These are phyloP conservation scores for Oryzias woworae DNA, from an alignment of 2,113 vertebrate species.

Conservation along the genomic window DNA sequence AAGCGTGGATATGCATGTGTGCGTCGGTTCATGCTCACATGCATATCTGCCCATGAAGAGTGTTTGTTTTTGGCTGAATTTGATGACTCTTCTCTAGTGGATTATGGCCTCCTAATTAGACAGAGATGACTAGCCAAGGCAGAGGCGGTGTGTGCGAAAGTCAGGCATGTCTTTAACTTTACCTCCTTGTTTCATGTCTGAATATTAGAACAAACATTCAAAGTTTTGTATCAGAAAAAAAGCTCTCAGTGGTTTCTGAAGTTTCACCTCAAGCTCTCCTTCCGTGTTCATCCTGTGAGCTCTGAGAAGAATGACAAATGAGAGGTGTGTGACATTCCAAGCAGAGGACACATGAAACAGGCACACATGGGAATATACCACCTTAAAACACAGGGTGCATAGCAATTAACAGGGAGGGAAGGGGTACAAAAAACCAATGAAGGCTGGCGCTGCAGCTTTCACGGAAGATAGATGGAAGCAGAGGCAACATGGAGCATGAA, in stretches of 20 bases:
- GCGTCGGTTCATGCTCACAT: slow-evolving; percentile 31
- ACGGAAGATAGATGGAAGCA: slow-evolving; percentile 3
- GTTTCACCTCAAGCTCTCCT: slow-evolving; percentile 57
- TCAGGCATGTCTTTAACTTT: slow-evolving; percentile 10
- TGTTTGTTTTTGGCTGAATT: slow-evolving; percentile 72
- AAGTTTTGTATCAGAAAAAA: slow-evolving; percentile 5
- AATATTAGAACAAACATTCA: slow-evolving; percentile 7
- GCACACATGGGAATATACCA: slow-evolving; percentile 47
- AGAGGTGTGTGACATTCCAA: slow-evolving; percentile 50
- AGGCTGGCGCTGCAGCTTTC: not conserved
- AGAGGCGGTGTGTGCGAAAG: slow-evolving; percentile 44
- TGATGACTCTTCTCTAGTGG: slow-evolving; percentile 75
- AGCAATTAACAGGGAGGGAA: slow-evolving; percentile 35
- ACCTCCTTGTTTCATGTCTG: not conserved
- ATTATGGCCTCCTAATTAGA: slow-evolving; percentile 78
- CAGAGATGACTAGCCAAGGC: slow-evolving; percentile 71
- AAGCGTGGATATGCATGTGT: not conserved
- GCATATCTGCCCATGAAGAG: slow-evolving; percentile 56
- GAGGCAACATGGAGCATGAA: slow-evolving; percentile 41
- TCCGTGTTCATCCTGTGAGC: slow-evolving; percentile 36
- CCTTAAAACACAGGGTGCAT: slow-evolving; percentile 47
- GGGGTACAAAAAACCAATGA: slow-evolving; percentile 19
- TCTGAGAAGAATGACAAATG: slow-evolving; percentile 66
- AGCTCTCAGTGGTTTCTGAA: slow-evolving; percentile 10
- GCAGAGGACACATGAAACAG: slow-evolving; percentile 47